Conservation (phyloP, 2,113 vertebrate genomes). For the Egretta garzetta region DNA sequence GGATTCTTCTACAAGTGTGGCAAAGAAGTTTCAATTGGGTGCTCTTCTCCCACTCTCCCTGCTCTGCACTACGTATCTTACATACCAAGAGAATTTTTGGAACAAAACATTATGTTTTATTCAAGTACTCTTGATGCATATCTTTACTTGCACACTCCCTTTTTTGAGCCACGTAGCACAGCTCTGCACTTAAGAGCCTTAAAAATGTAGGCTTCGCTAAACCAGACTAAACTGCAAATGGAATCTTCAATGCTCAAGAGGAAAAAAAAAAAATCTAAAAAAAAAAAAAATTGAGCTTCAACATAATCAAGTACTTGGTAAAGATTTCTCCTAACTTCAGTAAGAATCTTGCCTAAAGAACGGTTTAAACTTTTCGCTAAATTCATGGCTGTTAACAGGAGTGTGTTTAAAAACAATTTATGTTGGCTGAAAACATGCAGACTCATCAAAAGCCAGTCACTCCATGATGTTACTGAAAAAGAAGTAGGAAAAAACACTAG, state of each 20-base stretch:
- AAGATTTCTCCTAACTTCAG: neutral
- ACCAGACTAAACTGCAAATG: neutral
- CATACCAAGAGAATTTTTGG: neutral
- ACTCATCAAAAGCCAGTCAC: neutral
- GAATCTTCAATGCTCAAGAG: neutral
- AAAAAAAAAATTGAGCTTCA: neutral
- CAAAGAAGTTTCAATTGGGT: neutral
- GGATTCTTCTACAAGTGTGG: neutral
- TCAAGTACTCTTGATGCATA: neutral
- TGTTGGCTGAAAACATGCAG: neutral
- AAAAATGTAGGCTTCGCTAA: neutral
- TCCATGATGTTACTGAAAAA: neutral
- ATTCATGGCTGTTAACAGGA: neutral
- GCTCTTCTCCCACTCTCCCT: neutral
- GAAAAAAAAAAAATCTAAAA: neutral
- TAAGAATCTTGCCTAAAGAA: neutral
- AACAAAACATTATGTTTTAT: conserved; percentile 13
- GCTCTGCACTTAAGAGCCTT: neutral
- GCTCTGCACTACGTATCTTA: neutral
- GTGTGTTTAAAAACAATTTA: neutral
- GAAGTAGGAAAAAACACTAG: neutral
- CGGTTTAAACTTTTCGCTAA: neutral
- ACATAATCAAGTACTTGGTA: neutral
- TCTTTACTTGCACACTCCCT: neutral
- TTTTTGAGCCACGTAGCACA: neutral